Evolutionary conservation across 2,113 vertebrate species (phyloP).

Genomic region (Mobula hypostoma): DNA sequence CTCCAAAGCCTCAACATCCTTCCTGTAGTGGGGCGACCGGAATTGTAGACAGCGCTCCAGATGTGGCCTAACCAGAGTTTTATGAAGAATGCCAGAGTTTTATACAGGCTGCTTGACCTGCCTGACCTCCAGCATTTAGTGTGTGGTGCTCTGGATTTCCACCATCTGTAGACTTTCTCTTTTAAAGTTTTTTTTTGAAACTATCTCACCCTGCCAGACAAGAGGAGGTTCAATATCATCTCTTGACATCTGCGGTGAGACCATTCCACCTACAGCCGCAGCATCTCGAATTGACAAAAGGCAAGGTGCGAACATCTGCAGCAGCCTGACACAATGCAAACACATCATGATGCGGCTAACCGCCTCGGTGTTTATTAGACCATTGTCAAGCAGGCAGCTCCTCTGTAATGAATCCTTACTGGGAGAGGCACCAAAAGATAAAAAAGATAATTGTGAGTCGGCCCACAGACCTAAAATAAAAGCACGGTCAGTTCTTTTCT

Average conservation of each 20-base stretch:
- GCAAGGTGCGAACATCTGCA: background rate
- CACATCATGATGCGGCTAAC: background rate
- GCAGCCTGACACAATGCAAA: background rate
- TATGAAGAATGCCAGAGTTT: too few relatives aligned
- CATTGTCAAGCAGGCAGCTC: background rate
- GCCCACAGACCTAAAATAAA: background rate
- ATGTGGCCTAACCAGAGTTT: too few relatives aligned
- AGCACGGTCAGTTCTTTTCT: background rate
- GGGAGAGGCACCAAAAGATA: background rate
- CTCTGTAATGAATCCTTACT: background rate
- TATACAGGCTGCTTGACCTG: too few relatives aligned
- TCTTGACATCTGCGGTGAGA: conserved; percentile 13
- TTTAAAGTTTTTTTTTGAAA: background rate
- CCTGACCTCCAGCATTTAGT: too few relatives aligned
- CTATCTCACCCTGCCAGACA: background rate
- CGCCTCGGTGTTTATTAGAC: background rate
- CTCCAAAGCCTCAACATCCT: too few relatives aligned
- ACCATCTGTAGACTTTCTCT: too few relatives aligned
- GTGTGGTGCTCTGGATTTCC: too few relatives aligned
- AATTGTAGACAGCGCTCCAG: too few relatives aligned
- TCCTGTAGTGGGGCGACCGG: too few relatives aligned
- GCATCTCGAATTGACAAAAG: background rate
- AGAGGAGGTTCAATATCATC: background rate
- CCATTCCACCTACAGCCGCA: background rate
- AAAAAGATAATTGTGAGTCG: background rate